Percentiles rank a stretch among this genome's conserved stretches.
Evolutionary conservation across 2,888 invertebrate genomes (phyloP).

Genomic region (Agrotis exclamationis): DNA sequence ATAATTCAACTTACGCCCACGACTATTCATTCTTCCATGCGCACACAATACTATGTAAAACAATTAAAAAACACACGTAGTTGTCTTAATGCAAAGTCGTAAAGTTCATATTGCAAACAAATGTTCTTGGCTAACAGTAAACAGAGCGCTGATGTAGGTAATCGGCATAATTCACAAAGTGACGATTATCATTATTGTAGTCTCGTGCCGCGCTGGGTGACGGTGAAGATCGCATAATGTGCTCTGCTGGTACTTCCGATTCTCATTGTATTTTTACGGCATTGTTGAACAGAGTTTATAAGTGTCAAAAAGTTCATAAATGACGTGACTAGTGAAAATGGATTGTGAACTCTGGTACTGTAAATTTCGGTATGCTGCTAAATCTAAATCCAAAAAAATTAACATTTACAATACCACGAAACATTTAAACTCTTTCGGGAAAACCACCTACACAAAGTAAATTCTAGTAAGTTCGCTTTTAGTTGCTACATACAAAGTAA

Average conservation of each 20-base stretch:
- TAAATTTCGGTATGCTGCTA: not conserved
- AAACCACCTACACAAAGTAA: conserved; percentile 5
- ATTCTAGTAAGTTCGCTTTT: conserved; percentile 27
- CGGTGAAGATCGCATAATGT: conserved; percentile 32
- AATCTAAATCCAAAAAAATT: not conserved
- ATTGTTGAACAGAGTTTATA: not conserved
- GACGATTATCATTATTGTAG: conserved; percentile 63
- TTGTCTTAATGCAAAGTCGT: conserved; percentile 69
- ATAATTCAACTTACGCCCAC: conserved; percentile 86
- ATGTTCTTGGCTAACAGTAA: conserved; percentile 64
- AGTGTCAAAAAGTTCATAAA: not conserved
- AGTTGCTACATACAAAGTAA: conserved; percentile 59
- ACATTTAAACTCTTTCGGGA: not conserved
- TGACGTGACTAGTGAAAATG: not conserved
- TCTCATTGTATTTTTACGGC: conserved; percentile 26
- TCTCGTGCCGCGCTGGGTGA: conserved; percentile 29
- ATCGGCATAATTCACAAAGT: conserved; percentile 74
- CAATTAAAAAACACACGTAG: conserved; percentile 63
- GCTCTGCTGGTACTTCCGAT: conserved; percentile 28
- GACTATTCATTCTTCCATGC: conserved; percentile 79
- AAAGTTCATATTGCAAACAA: conserved; percentile 75
- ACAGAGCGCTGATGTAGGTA: conserved; percentile 68
- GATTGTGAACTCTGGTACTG: not conserved
- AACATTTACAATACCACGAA: not conserved
- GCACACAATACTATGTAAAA: conserved; percentile 63